Evolutionary conservation across 1,140 invertebrate genomes (phyloP).

Genomic region (Nephila pilipes): DNA sequence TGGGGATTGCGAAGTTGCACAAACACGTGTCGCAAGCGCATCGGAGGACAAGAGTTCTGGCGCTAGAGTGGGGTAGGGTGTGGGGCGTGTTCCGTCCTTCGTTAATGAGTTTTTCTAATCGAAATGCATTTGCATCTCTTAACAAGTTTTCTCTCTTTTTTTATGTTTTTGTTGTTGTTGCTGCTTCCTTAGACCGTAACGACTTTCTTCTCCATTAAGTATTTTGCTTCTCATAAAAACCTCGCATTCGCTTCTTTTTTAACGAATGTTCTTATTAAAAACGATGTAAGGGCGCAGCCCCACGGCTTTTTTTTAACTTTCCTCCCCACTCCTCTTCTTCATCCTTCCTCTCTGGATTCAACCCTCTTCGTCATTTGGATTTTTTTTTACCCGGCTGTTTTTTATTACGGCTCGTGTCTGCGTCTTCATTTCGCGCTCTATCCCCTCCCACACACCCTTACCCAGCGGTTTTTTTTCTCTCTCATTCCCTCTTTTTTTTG

Average conservation of each 20-base stretch:
- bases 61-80: conserved; percentile 16
- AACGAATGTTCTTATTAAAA: conserved; percentile 77
- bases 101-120: conserved; percentile 77
- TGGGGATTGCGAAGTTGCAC: conserved; percentile 65
- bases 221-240: conserved; percentile 76
- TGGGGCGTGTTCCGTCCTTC: conserved; percentile 63
- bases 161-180: conserved; percentile 56
- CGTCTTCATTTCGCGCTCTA: conserved; percentile 71
- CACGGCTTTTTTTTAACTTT: conserved; percentile 46
- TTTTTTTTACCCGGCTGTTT: conserved; percentile 60
- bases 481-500: conserved; percentile 58
- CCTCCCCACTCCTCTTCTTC: conserved; percentile 19
- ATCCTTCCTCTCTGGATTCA: conserved; percentile 51
- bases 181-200: conserved; percentile 72
- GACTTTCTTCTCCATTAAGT: conserved; percentile 77
- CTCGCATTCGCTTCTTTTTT: conserved; percentile 74
- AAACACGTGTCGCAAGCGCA: conserved; percentile 74
- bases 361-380: conserved; percentile 72
- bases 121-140: conserved; percentile 77
- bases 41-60: conserved; percentile 66
- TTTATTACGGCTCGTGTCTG: conserved; percentile 75
- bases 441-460: conserved; percentile 52
- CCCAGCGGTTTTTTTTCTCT: conserved; percentile 50
- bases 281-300: conserved; percentile 74
- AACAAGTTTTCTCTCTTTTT: conserved; percentile 74